A percentile compares a stretch with the other conserved stretches of the same genome.
These are phyloP conservation scores for Zosterops borbonicus DNA, from an alignment of 2,113 vertebrate genomes.

Conservation along the genomic window DNA sequence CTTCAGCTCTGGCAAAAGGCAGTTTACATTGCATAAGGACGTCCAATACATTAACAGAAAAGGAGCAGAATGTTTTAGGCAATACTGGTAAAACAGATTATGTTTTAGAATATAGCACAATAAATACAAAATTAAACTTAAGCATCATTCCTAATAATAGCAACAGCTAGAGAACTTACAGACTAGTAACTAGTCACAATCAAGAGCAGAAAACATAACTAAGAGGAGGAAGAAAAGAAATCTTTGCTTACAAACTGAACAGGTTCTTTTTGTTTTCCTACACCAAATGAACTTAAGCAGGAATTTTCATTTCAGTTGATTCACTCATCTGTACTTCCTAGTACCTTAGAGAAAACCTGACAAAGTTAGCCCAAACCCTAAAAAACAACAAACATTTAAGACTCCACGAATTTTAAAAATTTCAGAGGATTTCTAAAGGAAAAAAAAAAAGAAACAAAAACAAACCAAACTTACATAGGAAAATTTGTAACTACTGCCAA, in stretches of 20 bases:
- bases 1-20: constrained; percentile 19
- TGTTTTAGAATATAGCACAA: neutral
- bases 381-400: neutral
- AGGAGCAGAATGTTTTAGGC: neutral
- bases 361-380: neutral
- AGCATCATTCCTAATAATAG: neutral
- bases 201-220: neutral
- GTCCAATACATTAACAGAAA: neutral
- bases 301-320: neutral
- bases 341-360: neutral
- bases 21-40: neutral
- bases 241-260: neutral
- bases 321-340: neutral
- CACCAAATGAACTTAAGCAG: neutral
- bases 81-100: neutral
- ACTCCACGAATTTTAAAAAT: neutral
- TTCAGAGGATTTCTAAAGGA: neutral
- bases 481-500: neutral
- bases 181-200: neutral
- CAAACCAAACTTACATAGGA: neutral
- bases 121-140: neutral
- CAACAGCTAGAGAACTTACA: neutral
- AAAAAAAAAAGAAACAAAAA: neutral
- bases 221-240: neutral
- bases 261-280: neutral